phyloP scores from a whole-genome alignment of 2,797 vertebrate genomes.

The Meda fulgida region DNA sequence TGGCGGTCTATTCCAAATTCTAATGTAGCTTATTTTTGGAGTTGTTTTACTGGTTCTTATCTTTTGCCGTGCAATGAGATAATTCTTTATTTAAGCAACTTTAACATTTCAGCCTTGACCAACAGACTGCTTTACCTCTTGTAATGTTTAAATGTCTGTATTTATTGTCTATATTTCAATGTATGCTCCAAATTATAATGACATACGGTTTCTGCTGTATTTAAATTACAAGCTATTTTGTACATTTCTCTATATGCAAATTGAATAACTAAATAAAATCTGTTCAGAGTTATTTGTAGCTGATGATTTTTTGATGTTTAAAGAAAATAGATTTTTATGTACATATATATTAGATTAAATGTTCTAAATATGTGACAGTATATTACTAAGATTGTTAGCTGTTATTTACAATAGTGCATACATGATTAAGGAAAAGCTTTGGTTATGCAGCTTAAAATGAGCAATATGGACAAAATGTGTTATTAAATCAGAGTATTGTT shows the following conservation, averaged over 20 bases:
- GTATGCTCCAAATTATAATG: conserved; percentile 34
- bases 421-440: not conserved
- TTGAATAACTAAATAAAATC: conserved; percentile 30
- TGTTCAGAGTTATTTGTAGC: conserved; percentile 39
- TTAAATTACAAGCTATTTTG: conserved; percentile 40
- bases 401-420: conserved; percentile 69
- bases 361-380: not conserved
- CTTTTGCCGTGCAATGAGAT: conserved; percentile 55
- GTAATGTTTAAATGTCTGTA: conserved; percentile 56
- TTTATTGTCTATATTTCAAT: conserved; percentile 63
- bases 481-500: not conserved
- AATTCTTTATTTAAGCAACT: conserved; percentile 26
- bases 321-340: not conserved
- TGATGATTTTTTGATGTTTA: not conserved
- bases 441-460: not conserved
- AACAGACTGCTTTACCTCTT: conserved; percentile 28
- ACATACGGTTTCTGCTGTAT: conserved; percentile 26
- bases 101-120: conserved; percentile 50
- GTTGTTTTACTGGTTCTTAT: conserved; percentile 57
- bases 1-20: conserved; percentile 38
- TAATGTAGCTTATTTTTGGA: conserved; percentile 47
- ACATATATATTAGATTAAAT: not conserved
- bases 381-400: conserved; percentile 57
- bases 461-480: not conserved
- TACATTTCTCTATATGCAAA: conserved; percentile 21